Percentiles rank a stretch among this genome's conserved stretches.
Conservation (phyloP, 2,113 vertebrate genomes). For the Thalassarche chlororhynchos region DNA sequence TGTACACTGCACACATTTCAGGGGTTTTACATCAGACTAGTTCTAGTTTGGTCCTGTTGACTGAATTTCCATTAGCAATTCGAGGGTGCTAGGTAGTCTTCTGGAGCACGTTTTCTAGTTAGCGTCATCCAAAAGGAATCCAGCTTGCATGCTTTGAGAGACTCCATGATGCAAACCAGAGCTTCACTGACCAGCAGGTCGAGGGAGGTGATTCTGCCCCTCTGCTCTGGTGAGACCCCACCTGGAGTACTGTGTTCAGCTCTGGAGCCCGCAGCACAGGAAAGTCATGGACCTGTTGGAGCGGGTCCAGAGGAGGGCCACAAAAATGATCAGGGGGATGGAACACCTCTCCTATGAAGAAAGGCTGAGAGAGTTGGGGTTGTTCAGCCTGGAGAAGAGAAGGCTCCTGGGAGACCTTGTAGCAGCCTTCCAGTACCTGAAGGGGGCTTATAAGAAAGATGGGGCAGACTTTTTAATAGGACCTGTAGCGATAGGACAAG, state of each 20-base stretch:
- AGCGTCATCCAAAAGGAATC: neutral
- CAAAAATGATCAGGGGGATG: fast-evolving
- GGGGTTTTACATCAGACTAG: neutral
- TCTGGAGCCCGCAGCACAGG: fast-evolving
- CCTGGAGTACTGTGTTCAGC: neutral
- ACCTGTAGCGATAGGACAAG: neutral
- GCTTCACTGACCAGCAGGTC: neutral
- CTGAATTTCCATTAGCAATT: neutral
- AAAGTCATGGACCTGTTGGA: neutral
- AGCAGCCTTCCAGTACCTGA: neutral
- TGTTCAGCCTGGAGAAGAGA: neutral
- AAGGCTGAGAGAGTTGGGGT: neutral
- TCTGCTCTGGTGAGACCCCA: neutral
- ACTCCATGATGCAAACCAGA: neutral
- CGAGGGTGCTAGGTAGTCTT: neutral
- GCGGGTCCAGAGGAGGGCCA: fast-evolving
- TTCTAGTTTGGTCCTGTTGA: neutral
- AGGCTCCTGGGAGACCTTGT: neutral
- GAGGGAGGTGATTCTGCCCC: neutral
- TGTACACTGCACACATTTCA: neutral
- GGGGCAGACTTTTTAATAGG: neutral
- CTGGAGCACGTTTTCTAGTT: neutral
- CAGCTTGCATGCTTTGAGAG: neutral
- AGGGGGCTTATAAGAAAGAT: neutral
- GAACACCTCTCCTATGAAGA: neutral